Evolutionary conservation across 2,888 invertebrate genomes (phyloP), one percentile per base, ranked within the genome.

Genomic region (Caenorhabditis sp.): DNA sequence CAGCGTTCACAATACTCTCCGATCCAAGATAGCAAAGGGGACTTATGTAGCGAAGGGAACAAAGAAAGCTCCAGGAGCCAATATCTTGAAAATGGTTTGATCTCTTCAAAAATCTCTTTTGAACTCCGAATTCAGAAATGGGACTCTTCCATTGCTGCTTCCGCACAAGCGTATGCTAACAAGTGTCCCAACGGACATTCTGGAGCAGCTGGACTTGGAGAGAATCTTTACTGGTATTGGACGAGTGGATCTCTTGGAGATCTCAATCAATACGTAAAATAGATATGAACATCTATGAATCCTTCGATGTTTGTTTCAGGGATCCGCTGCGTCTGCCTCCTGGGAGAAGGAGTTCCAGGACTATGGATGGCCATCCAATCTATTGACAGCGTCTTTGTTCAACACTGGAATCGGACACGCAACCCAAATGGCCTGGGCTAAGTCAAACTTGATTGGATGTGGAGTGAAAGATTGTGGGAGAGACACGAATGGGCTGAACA

Each of bases 161-260:
- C 54, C 19, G 82, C 82, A 14, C 77, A 82, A 49, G 16, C n/a
- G 7, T 79, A 82, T 49, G 77, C 82, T 0, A 82, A 79, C 49
- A 31, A 22, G 8, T 77, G 77, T 38, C 82, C 77, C 22, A 73
- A 28, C 7, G 82, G 77, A 6, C 82, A 82, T 41, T 82, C 82
- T 19, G 66, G 64, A 22, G n/a, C 70, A 8, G 7, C 35, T 8
- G 82, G 82, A 19, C 51, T 77, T 44, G 82, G 82, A 44, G 82
- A 82, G 73, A 82, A 82, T 61, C 41, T 82, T 16, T 82, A 74
- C 24, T 82, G 82, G 82, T 76, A 72, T 54, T 68, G 63, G 70
- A 68, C 72, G 4, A 61, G 47, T 35, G 75, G 70, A 47, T 26
- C 63, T 8, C 54, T 77, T 12, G 72, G 76, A 44, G 72, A 82